Evolutionary conservation across 2,888 invertebrate genomes (phyloP).

Genomic region (Troides helena): DNA sequence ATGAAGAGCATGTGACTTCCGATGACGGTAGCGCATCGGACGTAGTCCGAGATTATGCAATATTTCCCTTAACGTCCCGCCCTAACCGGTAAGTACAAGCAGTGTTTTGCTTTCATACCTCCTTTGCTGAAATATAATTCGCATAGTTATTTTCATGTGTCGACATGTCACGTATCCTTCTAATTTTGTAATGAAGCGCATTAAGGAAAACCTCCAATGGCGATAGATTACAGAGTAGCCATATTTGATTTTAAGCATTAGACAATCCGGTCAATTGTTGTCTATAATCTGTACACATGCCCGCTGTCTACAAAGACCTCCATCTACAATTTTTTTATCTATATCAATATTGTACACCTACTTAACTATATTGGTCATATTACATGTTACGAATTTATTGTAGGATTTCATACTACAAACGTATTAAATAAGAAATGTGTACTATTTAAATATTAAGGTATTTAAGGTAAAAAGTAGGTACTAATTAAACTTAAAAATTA

Average conservation of each 20-base stretch:
- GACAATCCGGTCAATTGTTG: neutral
- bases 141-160: neutral
- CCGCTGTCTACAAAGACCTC: neutral
- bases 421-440: too few relatives aligned
- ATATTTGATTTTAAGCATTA: slow-evolving; percentile 56
- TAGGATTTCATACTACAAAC: too few relatives aligned
- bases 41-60: slow-evolving; percentile 64
- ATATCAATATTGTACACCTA: neutral
- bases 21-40: slow-evolving; percentile 43
- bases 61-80: slow-evolving; percentile 47
- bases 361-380: neutral
- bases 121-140: slow-evolving; percentile 1
- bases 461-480: too few relatives aligned
- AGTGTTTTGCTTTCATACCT: slow-evolving; percentile 22
- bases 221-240: slow-evolving; percentile 48
- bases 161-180: slow-evolving; percentile 1
- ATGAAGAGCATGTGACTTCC: slow-evolving; percentile 51
- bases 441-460: too few relatives aligned
- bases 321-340: neutral
- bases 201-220: slow-evolving; percentile 28
- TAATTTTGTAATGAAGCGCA: slow-evolving; percentile 10
- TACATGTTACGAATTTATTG: neutral
- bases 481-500: too few relatives aligned
- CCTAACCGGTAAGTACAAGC: slow-evolving; percentile 56
- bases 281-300: neutral